phyloP scores from a whole-genome alignment of 2,888 invertebrate species.

The Synergus umbraculus region DNA sequence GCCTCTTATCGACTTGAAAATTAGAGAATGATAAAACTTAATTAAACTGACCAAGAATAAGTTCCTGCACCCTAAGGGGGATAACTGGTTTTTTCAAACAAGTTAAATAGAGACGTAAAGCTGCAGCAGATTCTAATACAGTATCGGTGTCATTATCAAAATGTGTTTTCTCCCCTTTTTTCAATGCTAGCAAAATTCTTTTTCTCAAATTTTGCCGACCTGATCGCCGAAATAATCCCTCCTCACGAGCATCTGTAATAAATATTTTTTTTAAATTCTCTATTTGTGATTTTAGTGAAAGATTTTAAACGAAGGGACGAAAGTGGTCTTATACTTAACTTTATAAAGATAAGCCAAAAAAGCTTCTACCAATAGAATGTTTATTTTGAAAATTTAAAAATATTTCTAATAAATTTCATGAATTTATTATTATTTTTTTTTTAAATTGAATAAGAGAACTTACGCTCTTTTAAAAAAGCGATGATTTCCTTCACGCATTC shows the following conservation, averaged over 20 bases:
- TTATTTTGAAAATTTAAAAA: too few species aligned
- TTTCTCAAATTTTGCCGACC: constrained; percentile 62
- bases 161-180: constrained; percentile 64
- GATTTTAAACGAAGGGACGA: too few species aligned
- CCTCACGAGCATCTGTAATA: constrained; percentile 64
- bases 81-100: constrained; percentile 76
- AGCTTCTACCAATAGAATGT: too few species aligned
- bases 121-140: constrained; percentile 76
- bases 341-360: too few species aligned
- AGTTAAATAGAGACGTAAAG: constrained; percentile 75
- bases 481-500: constrained; percentile 75
- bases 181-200: constrained; percentile 63
- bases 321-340: too few species aligned
- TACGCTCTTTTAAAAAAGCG: constrained; percentile 76
- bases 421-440: too few species aligned
- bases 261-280: neutral
- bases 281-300: neutral
- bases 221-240: constrained; percentile 67
- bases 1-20: too few species aligned
- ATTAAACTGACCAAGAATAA: constrained; percentile 75
- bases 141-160: constrained; percentile 58
- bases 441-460: constrained; percentile 54
- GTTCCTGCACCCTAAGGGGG: constrained; percentile 77
- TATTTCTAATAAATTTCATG: too few species aligned
- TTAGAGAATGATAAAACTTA: neutral